Evolutionary conservation across 2,113 vertebrate genomes (phyloP).

Genomic region (Tursiops truncatus): DNA sequence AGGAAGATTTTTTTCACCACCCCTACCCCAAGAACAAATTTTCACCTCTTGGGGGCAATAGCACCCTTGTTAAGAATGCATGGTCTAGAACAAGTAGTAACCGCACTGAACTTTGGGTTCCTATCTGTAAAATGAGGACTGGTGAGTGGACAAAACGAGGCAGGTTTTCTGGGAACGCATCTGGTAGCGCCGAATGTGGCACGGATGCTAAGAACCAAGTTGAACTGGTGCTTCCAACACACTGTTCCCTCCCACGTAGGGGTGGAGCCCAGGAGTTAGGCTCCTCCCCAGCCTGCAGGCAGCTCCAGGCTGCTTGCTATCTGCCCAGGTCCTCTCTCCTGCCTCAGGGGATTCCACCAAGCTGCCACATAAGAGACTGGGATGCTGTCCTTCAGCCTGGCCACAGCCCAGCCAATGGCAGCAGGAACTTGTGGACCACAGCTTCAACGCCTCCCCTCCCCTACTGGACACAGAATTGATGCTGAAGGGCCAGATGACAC

Average conservation of each 20-base stretch:
- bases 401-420: not conserved
- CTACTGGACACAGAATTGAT: not conserved
- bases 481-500: not conserved
- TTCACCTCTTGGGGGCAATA: not conserved
- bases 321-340: not conserved
- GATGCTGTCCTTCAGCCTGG: not conserved
- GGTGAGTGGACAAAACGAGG: not conserved
- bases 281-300: not conserved
- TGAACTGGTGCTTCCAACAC: not conserved
- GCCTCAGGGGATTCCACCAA: not conserved
- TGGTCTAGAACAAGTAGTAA: not conserved
- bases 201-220: not conserved
- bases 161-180: not conserved
- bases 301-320: not conserved
- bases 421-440: not conserved
- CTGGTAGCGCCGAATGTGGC: accelerated
- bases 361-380: not conserved
- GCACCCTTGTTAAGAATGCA: not conserved
- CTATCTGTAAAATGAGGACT: not conserved
- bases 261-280: accelerated
- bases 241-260: accelerated
- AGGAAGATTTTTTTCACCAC: not conserved
- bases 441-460: not conserved
- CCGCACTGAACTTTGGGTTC: not conserved
- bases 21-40: not conserved